Percentiles rank a stretch among this genome's conserved stretches.
Evolutionary conservation across 2,797 vertebrate genomes (phyloP).

Genomic region (Hyperoplus lanceolatus): DNA sequence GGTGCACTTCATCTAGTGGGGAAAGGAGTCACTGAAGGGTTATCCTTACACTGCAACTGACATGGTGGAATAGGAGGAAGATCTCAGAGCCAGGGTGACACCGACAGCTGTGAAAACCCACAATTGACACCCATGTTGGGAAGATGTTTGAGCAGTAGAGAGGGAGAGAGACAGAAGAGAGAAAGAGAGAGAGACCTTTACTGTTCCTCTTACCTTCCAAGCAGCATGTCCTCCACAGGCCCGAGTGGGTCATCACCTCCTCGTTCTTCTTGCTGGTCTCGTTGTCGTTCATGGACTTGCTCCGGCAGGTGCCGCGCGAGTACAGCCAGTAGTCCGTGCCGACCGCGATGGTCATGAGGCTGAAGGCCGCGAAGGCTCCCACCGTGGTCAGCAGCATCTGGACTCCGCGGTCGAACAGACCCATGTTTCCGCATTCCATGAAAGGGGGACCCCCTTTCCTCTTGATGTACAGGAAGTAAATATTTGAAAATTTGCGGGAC

Average conservation of each 20-base stretch:
- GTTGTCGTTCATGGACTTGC: constrained; percentile 96
- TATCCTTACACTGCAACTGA: not conserved
- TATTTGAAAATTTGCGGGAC: constrained; percentile 90
- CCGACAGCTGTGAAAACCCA: not conserved
- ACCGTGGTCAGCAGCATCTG: constrained; percentile 99
- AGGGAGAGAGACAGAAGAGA: too few relatives aligned
- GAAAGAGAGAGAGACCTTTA: not conserved
- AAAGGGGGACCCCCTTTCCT: constrained; percentile 96
- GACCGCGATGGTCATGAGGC: constrained; percentile 99
- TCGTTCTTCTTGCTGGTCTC: constrained; percentile 99
- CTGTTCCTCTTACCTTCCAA: constrained; percentile 91
- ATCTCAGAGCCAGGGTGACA: not conserved
- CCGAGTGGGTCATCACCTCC: constrained; percentile 99
- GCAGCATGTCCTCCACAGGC: constrained; percentile 99
- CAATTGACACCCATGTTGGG: not conserved
- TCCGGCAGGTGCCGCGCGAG: constrained; percentile 97
- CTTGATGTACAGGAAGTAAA: constrained; percentile 91
- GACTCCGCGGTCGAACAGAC: constrained; percentile 99
- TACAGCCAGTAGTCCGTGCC: constrained; percentile 99
- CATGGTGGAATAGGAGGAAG: not conserved
- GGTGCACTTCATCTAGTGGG: not conserved
- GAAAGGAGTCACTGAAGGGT: not conserved
- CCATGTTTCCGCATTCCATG: constrained; percentile 99
- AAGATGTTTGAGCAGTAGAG: not conserved
- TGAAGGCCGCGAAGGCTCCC: constrained; percentile 99